Conservation (phyloP, 1,140 invertebrate species). For the Holotrichia oblita region DNA sequence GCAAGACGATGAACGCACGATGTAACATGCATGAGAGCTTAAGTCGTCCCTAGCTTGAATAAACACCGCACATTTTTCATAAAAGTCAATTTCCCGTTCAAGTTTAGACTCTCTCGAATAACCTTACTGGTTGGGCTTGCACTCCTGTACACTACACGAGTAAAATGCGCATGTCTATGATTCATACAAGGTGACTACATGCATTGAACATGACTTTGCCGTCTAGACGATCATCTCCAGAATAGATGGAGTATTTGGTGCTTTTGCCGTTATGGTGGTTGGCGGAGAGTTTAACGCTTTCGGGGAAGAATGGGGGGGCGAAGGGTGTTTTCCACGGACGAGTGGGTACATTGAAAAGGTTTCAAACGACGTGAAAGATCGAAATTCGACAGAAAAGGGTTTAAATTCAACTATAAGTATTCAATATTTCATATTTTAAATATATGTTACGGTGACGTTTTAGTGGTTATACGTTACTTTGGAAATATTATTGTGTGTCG, state of each 20-base stretch:
- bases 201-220: conserved; percentile 1
- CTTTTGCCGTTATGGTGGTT: neutral
- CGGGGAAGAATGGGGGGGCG: neutral
- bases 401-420: conserved; percentile 32
- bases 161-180: neutral
- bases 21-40: conserved; percentile 49
- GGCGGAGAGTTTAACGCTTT: neutral
- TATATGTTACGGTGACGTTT: neutral
- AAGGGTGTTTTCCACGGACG: neutral
- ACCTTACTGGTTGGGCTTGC: neutral
- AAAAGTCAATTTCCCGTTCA: conserved; percentile 52
- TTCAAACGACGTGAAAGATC: conserved; percentile 22
- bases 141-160: neutral
- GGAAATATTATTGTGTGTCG: too few species aligned
- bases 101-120: conserved; percentile 31
- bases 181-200: neutral
- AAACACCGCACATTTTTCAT: conserved; percentile 52
- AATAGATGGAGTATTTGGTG: conserved; percentile 13
- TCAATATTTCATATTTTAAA: conserved; percentile 10
- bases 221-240: conserved; percentile 17
- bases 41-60: conserved; percentile 49
- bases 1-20: conserved; percentile 1
- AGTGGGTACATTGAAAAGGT: conserved; percentile 11
- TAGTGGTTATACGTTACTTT: neutral
- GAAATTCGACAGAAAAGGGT: neutral